Base-by-base conservation (phyloP, 2,797 vertebrate genomes). In the Pseudochirops cupreus region DNA sequence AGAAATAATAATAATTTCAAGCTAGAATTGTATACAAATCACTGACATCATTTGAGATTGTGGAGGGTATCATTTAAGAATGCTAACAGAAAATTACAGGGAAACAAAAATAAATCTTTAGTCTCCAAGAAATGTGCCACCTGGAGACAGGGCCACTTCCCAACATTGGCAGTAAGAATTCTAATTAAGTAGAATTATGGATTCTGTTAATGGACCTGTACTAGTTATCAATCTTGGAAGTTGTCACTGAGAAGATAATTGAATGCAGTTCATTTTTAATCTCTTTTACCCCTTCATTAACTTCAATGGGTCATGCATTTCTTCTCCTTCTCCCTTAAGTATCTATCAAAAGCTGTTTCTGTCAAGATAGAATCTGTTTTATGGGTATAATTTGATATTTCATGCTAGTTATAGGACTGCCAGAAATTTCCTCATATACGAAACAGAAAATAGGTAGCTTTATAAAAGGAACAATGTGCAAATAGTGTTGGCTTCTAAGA, bases 361-460 rank as follows among this genome's bases (percentile, higher is more conserved):
- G 50, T 54, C 16, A 52, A 91, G 90, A 33, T 55, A 54, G 46
- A 93, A 89, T n/a, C 92, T 3, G 62, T 52, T 94, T 94, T 96
- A 91, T 94, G 11, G 4, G 26, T 2, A 5, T 92, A 89, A 14
- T 90, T 95, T 92, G 46, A 52, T 56, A 10, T 67, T 94, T 93
- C 31, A 67, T 74, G 39, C 93, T 96, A 91, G 91, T 92, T 39
- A 67, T 87, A 39, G 13, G 95, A 39, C 92, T 91, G 12, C 59
- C 26, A 56, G 94, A 92, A 90, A 59, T 1, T 92, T 94, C 11
- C 5, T 90, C 21, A 3, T 56, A 50, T 94, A 56, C 91, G 96
- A 94, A 1, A 87, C 93, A 94, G 56, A 89, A 95, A 91, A 92
- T 39, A 90, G 89, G 6, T 52, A 93, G 57, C 91, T 91, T 93